phyloP scores from a whole-genome alignment of 2,797 vertebrate species.

The Oreochromis mossambicus region DNA sequence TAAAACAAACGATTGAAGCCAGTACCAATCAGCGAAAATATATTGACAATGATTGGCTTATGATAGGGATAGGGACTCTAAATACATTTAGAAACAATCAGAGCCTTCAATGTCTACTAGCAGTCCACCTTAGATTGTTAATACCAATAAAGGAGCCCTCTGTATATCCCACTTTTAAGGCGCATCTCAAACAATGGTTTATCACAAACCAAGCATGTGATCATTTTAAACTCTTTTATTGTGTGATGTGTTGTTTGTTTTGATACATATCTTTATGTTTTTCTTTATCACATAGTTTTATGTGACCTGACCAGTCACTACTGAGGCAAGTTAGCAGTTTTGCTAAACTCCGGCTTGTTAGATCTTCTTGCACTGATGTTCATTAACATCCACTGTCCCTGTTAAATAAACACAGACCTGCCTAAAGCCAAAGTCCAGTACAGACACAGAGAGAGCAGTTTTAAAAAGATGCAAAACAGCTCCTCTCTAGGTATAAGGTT shows the following conservation, averaged over 20 bases:
- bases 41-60: accelerated
- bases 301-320: not conserved
- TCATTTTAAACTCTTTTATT: not conserved
- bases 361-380: not conserved
- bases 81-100: not conserved
- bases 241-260: not conserved
- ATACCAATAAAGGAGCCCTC: not conserved
- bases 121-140: not conserved
- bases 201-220: not conserved
- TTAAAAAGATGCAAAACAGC: not conserved
- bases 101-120: not conserved
- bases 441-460: not conserved
- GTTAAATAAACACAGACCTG: not conserved
- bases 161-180: not conserved
- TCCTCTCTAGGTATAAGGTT: not conserved
- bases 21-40: not conserved
- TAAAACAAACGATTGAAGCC: accelerated
- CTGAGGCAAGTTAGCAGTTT: not conserved
- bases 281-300: not conserved
- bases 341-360: not conserved
- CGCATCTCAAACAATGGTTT: not conserved
- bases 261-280: not conserved
- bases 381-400: not conserved
- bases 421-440: not conserved
- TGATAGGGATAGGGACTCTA: not conserved